Percentiles rank a stretch among this genome's conserved stretches.
phyloP scores from a whole-genome alignment of 1,140 invertebrate species.

The Meloidogyne exigua region DNA sequence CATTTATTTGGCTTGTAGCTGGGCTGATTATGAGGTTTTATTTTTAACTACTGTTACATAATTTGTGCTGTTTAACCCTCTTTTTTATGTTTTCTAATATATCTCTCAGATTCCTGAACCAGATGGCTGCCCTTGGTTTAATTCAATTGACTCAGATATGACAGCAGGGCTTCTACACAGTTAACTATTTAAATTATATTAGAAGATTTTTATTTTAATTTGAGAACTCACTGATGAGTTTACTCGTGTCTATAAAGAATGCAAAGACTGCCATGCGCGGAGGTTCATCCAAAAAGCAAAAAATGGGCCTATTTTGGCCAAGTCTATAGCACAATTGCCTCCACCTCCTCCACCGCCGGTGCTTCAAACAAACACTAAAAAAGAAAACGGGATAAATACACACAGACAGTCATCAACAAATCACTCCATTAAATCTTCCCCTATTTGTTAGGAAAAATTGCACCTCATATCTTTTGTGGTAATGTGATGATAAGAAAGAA shows the following conservation, averaged over 20 bases:
- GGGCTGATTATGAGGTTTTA: slow-evolving; percentile 33
- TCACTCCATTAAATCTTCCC: neutral
- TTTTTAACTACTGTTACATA: too few relatives aligned
- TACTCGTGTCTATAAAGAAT: slow-evolving; percentile 20
- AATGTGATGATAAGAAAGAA: neutral
- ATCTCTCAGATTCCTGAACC: slow-evolving; percentile 25
- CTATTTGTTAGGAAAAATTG: neutral
- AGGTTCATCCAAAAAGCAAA: neutral
- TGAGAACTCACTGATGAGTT: slow-evolving; percentile 31
- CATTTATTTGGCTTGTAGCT: slow-evolving; percentile 33
- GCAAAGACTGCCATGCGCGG: slow-evolving; percentile 6
- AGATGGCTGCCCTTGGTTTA: slow-evolving; percentile 31
- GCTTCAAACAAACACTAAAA: neutral
- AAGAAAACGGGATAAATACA: slow-evolving; percentile 8
- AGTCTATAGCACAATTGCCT: slow-evolving; percentile 8
- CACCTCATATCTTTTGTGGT: neutral
- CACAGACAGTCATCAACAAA: neutral
- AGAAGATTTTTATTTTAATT: neutral
- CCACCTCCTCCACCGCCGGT: slow-evolving; percentile 9
- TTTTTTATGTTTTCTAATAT: slow-evolving; percentile 1
- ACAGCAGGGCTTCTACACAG: slow-evolving; percentile 29
- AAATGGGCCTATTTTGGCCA: neutral
- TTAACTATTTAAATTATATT: slow-evolving; percentile 18
- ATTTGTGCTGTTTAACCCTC: too few relatives aligned
- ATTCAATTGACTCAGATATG: slow-evolving; percentile 32